Base-by-base conservation (phyloP, 2,888 invertebrate species). In the Drosophila macrospina region DNA sequence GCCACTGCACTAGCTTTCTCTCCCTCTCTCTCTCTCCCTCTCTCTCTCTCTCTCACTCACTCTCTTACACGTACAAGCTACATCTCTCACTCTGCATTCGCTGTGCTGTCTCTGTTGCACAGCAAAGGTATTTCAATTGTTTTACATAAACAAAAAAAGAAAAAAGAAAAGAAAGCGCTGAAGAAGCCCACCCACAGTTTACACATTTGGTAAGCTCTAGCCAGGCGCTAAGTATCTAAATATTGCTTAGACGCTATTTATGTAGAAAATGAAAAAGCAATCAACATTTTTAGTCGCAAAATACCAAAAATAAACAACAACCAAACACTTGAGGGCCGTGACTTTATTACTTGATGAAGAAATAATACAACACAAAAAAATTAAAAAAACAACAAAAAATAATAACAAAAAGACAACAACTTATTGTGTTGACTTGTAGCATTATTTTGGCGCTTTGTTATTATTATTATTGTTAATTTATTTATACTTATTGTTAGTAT, bases 271-370 rank as follows among this genome's bases (percentile, higher is more conserved):
- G 32, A 26, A 16, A 57, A 51, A 74, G 16, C 62, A 77, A 67
- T 24, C 5, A 34, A n/a, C 64, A 24, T 39, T 30, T 26, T 11
- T 42, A 41, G 15, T 50, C 37, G 61, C 32, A 44, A 55, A 52
- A 52, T 41, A n/a, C 1, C 26, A 24, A 55, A 55, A 55, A 55
- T 34, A 64, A 84, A 69, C 59, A 56, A 66, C 61, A 86, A 56
- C 64, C 61, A 86, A 80, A 62, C 72, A 85, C 86, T 78, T 75
- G 80, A 78, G 63, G 86, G 81, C 74, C 86, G 61, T 72, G 62
- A 63, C 67, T 78, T 56, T 78, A 82, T 54, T 67, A 74, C 57
- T 66, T 51, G 47, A 42, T 44, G 37, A 54, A 59, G 44, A 64
- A 60, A 60, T 45, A 51, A 41, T 45, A 30, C 8, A 26, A 28